Base-by-base conservation (phyloP, 2,113 vertebrate species). In the Ursus arctos region DNA sequence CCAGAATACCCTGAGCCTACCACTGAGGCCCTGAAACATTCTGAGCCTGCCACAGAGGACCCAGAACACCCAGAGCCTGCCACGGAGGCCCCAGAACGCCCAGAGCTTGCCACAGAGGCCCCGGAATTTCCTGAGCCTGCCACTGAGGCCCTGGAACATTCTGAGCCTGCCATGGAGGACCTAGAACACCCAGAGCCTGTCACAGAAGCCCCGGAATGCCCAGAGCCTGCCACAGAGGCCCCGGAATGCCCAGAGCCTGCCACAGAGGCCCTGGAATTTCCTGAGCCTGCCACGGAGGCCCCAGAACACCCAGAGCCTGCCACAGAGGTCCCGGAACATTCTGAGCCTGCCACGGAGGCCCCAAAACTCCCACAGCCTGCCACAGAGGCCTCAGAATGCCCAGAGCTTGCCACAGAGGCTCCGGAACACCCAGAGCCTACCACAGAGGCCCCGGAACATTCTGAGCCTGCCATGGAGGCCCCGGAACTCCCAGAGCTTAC, bases 401-500 rank as follows among this genome's bases (percentile, higher is more conserved):
- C 36, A 36, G 43, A 14, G 12, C 12, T 6, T 65, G 11, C 26
- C 19, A 36, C 21, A 19, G 79, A 81, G 51, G n/a, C 51, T 51
- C n/a, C n/a, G 6, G 55, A 11, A 40, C 14, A 33, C 14, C 19
- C 80, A 6, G 57, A 16, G 4, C 1, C 36, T 8, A 0, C 19
- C 63, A 19, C 0, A 1, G n/a, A 55, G 67, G 2, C 26, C 12
- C 67, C 1, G 6, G 65, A n/a, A 57, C 2, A 51, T 0, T 2
- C 63, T 13, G 63, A 2, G 26, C 63, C 0, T 67, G 6, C 14
- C 65, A 69, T 0, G 1, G 31, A 67, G 65, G 1, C 36, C 33
- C 67, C 1, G 3, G 67, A 10, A 51, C 3, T 15, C 2, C 21
- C 65, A 16, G 65, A 33, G 5, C 6, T 18, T 36, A 7, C 2